Evolutionary conservation across 1,140 invertebrate genomes (phyloP).

Genomic region (Artemia franciscana): DNA sequence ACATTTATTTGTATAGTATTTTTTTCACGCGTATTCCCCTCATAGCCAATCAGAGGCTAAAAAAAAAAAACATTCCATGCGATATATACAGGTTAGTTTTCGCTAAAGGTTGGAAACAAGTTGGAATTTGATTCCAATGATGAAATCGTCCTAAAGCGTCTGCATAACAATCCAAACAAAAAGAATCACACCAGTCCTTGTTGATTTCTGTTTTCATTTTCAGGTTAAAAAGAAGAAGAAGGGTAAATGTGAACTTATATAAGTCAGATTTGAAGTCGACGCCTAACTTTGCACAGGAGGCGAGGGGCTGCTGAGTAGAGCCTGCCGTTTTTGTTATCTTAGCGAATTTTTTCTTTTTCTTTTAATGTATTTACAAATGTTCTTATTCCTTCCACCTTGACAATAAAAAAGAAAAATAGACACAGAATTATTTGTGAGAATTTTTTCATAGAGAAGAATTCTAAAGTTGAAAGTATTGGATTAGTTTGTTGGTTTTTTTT

Average conservation of each 20-base stretch:
- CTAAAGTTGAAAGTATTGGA: neutral
- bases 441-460: neutral
- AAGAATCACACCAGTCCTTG: no score
- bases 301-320: neutral
- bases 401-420: neutral
- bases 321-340: neutral
- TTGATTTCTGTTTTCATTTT: slow-evolving; percentile 8
- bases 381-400: neutral
- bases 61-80: neutral
- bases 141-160: no score
- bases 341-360: neutral
- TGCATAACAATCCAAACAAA: no score
- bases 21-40: neutral
- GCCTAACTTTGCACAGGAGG: slow-evolving; percentile 2
- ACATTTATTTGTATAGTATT: no score
- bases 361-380: neutral
- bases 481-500: neutral
- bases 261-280: slow-evolving; percentile 9
- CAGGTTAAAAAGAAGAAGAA: slow-evolving; percentile 18
- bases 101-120: neutral
- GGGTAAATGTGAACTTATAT: slow-evolving; percentile 17
- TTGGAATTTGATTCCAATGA: neutral
- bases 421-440: neutral
- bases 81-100: neutral
- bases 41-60: neutral